Conservation (phyloP, 2,113 vertebrate species). For the Sus scrofa region DNA sequence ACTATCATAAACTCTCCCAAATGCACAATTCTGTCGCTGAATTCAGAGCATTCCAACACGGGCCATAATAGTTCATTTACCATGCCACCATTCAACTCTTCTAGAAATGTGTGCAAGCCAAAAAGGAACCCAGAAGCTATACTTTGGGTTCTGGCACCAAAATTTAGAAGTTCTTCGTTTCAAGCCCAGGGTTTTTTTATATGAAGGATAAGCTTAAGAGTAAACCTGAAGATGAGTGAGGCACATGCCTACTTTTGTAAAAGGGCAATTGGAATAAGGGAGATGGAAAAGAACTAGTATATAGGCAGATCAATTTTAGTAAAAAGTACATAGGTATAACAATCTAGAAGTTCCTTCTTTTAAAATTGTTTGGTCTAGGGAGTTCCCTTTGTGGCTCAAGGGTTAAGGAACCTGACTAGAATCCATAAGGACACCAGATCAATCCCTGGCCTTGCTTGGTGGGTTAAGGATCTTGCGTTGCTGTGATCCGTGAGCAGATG, state of each 20-base stretch:
- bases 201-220: not conserved
- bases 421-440: no score
- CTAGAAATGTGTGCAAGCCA: not conserved
- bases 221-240: not conserved
- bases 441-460: no score
- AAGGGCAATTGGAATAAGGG: not conserved
- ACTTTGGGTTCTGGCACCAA: not conserved
- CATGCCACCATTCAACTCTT: not conserved
- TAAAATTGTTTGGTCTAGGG: not conserved
- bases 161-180: not conserved
- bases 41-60: not conserved
- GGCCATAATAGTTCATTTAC: not conserved
- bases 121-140: not conserved
- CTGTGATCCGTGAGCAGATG: no score
- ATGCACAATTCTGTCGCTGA: not conserved
- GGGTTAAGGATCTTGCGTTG: no score
- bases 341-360: not conserved
- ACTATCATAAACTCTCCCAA: not conserved
- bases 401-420: no score
- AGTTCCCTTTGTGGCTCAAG: no score
- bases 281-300: not conserved
- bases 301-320: conserved; percentile 6
- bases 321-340: not conserved
- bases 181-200: not conserved
- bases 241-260: not conserved